phyloP scores from a whole-genome alignment of 2,113 vertebrate species.

The Irena cyanogastra region DNA sequence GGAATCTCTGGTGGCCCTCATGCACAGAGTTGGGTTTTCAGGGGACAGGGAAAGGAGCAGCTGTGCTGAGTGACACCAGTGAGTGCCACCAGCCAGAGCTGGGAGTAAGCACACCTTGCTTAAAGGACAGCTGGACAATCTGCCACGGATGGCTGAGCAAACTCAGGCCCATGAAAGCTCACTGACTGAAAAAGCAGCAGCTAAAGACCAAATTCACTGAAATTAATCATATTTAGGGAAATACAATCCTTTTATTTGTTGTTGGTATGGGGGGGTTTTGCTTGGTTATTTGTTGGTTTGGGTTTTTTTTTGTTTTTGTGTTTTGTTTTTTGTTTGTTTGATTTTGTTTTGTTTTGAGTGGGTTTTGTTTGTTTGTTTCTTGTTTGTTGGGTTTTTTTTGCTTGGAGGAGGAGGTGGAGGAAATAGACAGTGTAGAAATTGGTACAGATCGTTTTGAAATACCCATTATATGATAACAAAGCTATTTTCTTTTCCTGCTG shows the following conservation, averaged over 20 bases:
- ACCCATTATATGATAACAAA: background rate
- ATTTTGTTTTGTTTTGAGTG: background rate
- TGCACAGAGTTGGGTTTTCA: background rate
- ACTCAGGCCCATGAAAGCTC: background rate
- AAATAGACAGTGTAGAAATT: background rate
- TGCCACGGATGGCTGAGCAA: background rate
- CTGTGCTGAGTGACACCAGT: background rate
- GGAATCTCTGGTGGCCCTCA: background rate
- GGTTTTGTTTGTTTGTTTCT: background rate
- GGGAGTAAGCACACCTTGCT: background rate
- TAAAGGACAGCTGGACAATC: background rate
- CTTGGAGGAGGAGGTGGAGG: background rate
- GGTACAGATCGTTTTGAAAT: background rate
- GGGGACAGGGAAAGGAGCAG: background rate
- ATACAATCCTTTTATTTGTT: background rate
- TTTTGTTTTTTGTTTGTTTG: background rate
- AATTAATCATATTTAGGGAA: background rate
- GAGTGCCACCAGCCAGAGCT: background rate
- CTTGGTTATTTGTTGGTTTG: background rate
- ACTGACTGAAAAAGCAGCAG: background rate
- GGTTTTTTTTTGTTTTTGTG: background rate
- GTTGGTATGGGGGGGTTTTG: too few species aligned
- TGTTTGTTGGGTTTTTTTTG: fast-evolving
- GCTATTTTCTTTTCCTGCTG: background rate
- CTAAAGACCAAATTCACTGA: background rate